A percentile compares a stretch with the other conserved stretches of the same genome.
These are phyloP conservation scores for Augochlora pura DNA, from an alignment of 1,140 invertebrate genomes.

Conservation along the genomic window DNA sequence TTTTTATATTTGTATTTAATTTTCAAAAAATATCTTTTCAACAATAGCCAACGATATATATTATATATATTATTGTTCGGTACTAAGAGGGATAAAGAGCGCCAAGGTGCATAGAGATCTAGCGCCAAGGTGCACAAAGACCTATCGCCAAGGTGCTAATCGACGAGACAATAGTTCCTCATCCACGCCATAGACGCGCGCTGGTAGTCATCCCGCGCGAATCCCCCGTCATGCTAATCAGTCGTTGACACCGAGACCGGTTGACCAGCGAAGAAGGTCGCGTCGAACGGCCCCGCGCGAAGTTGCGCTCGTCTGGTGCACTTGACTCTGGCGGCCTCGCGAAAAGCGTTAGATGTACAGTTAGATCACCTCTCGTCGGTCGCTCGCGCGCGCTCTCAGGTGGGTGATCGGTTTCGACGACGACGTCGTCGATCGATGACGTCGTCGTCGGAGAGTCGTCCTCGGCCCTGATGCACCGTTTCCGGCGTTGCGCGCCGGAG, in stretches of 20 bases:
- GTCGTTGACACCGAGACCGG: slow-evolving; percentile 24
- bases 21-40: too few relatives aligned
- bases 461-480: slow-evolving; percentile 35
- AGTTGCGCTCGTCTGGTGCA: slow-evolving; percentile 13
- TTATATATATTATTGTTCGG: too few relatives aligned
- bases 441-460: slow-evolving; percentile 16
- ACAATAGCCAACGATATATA: too few relatives aligned
- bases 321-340: slow-evolving; percentile 43
- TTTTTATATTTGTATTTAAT: too few relatives aligned
- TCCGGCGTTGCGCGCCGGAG: slow-evolving; percentile 58
- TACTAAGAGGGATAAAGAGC: too few relatives aligned
- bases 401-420: slow-evolving; percentile 34
- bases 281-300: slow-evolving; percentile 6
- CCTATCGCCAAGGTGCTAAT: too few relatives aligned
- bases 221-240: slow-evolving; percentile 58
- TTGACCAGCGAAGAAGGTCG: slow-evolving; percentile 14
- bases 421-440: slow-evolving; percentile 51
- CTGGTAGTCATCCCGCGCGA: slow-evolving; percentile 24
- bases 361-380: slow-evolving; percentile 57
- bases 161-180: too few relatives aligned
- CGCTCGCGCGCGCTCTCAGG: not conserved
- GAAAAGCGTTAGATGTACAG: slow-evolving; percentile 69
- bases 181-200: too few relatives aligned
- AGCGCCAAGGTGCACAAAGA: too few relatives aligned
- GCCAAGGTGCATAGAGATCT: too few relatives aligned